Evolutionary conservation across 2,797 vertebrate species (phyloP).

Genomic region (Notamacropus eugenii): DNA sequence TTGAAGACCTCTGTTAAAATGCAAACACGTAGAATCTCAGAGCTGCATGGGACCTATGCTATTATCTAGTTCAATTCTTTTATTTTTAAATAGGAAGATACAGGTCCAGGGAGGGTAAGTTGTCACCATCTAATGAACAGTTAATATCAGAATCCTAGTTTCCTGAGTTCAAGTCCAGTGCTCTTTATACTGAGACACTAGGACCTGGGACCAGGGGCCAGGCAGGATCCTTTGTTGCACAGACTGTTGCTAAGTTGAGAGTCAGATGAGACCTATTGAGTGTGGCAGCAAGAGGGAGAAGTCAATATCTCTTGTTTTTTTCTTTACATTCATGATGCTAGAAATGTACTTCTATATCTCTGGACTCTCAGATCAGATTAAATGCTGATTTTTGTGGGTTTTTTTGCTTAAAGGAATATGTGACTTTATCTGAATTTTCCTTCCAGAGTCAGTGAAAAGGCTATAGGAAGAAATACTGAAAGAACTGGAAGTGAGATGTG

Average conservation of each 20-base stretch:
- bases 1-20: not conserved
- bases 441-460: not conserved
- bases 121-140: not conserved
- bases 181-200: not conserved
- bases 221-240: not conserved
- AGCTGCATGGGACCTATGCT: not conserved
- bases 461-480: not conserved
- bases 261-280: not conserved
- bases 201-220: not conserved
- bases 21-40: not conserved
- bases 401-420: not conserved
- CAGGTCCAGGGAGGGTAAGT: not conserved
- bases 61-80: not conserved
- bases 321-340: not conserved
- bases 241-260: not conserved
- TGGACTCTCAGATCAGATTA: not conserved
- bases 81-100: not conserved
- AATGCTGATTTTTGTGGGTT: not conserved
- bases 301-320: not conserved
- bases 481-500: not conserved
- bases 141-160: not conserved
- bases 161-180: not conserved
- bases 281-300: not conserved
- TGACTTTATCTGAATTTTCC: not conserved
- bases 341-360: not conserved